A percentile compares a stretch with the other conserved stretches of the same genome.
These are phyloP conservation scores for Drosophila ohnishii DNA, from an alignment of 1,140 invertebrate species.

Conservation along the genomic window DNA sequence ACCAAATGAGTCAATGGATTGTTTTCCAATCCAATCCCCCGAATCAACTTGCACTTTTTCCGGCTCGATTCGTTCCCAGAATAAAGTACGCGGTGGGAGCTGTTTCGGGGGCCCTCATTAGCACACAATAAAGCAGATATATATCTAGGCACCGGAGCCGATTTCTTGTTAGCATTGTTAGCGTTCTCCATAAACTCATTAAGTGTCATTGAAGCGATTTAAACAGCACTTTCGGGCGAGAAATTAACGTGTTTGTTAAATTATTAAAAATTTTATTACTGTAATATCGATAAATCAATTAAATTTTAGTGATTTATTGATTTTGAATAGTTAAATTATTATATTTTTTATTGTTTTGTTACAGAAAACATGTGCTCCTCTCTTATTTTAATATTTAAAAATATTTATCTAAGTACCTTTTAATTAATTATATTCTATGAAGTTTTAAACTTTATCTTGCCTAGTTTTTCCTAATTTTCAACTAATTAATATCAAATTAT, in stretches of 20 bases:
- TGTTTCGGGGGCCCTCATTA: conserved; percentile 60
- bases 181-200: conserved; percentile 60
- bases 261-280: conserved; percentile 27
- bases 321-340: background rate
- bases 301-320: conserved; percentile 8
- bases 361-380: no score
- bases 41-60: conserved; percentile 60
- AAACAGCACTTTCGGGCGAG: conserved; percentile 30
- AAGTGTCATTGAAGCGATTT: conserved; percentile 39
- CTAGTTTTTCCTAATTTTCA: background rate
- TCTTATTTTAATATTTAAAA: no score
- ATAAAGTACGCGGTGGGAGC: conserved; percentile 53
- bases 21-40: conserved; percentile 25
- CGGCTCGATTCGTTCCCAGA: conserved; percentile 20
- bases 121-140: conserved; percentile 70
- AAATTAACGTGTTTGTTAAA: conserved; percentile 42
- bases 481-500: background rate
- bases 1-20: conserved; percentile 53
- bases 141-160: conserved; percentile 28
- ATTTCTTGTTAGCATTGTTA: conserved; percentile 57
- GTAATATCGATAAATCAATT: background rate
- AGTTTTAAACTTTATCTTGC: background rate
- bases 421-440: no score
- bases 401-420: no score
- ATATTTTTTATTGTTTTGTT: background rate